phyloP scores from a whole-genome alignment of 1,140 invertebrate species.

The Heliconius melpomene region DNA sequence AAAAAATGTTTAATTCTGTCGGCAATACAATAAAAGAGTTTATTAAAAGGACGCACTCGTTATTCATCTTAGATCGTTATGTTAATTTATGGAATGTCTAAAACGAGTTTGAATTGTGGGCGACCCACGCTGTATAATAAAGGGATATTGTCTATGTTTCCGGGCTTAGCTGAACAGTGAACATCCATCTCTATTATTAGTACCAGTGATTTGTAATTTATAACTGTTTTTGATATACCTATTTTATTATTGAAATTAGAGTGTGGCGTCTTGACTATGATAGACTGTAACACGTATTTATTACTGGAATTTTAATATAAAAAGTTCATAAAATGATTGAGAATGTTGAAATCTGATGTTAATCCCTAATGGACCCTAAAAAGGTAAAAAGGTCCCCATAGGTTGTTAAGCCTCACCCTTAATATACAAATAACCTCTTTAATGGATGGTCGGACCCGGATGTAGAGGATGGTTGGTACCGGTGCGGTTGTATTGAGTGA shows the following conservation, averaged over 20 bases:
- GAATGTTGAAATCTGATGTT: background rate
- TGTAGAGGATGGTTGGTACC: constrained; percentile 22
- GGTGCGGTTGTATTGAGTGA: constrained; percentile 31
- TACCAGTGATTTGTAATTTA: constrained; percentile 25
- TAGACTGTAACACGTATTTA: background rate
- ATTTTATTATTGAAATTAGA: background rate
- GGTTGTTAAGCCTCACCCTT: background rate
- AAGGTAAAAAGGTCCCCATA: constrained; percentile 9
- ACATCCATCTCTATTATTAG: constrained; percentile 32
- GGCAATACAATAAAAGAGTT: constrained; percentile 16
- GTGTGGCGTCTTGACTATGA: background rate
- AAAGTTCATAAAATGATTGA: background rate
- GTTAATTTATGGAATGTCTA: constrained; percentile 45
- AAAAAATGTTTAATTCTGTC: background rate
- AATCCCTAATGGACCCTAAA: constrained; percentile 13
- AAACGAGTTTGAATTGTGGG: constrained; percentile 43
- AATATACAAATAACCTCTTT: constrained; percentile 4
- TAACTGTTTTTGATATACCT: constrained; percentile 16
- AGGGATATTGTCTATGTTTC: constrained; percentile 46
- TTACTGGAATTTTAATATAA: background rate
- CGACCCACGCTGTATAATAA: constrained; percentile 45
- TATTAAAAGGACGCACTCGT: constrained; percentile 32
- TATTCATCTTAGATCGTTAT: constrained; percentile 37
- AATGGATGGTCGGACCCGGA: constrained; percentile 24
- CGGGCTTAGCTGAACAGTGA: constrained; percentile 29